Percentiles rank a stretch among this genome's conserved stretches.
These are phyloP conservation scores for Plagiodera versicolora DNA, from an alignment of 2,888 invertebrate species.

Conservation along the genomic window DNA sequence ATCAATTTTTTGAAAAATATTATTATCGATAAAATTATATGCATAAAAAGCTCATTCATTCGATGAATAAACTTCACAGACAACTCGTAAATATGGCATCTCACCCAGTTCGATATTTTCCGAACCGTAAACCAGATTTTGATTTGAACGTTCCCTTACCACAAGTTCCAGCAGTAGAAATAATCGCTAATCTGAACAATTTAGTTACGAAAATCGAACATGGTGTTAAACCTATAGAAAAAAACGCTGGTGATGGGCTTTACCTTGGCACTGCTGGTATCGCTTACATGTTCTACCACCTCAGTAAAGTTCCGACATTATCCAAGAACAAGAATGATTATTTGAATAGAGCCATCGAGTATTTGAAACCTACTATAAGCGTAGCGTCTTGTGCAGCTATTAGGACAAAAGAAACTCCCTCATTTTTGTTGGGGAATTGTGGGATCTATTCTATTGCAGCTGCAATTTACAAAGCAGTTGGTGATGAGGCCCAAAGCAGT, in stretches of 20 bases:
- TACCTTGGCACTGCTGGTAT: constrained; percentile 73
- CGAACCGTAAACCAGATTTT: constrained; percentile 39
- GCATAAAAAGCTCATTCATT: constrained; percentile 11
- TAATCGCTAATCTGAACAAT: constrained; percentile 26
- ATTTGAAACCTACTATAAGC: constrained; percentile 64
- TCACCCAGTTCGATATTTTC: constrained; percentile 33
- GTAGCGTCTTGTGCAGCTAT: constrained; percentile 54
- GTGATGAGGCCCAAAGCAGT: constrained; percentile 51
- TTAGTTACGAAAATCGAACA: constrained; percentile 44
- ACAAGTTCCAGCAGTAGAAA: constrained; percentile 27
- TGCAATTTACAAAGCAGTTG: constrained; percentile 61
- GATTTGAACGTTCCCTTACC: constrained; percentile 21
- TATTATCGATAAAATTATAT: not conserved
- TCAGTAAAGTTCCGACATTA: constrained; percentile 62
- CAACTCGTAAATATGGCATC: constrained; percentile 21
- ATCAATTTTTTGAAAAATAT: too few species aligned
- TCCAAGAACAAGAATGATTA: constrained; percentile 55
- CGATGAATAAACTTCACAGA: constrained; percentile 17
- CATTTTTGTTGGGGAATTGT: constrained; percentile 78
- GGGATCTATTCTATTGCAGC: constrained; percentile 76
- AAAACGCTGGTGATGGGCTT: constrained; percentile 62
- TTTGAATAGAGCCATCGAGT: constrained; percentile 63
- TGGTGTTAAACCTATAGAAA: constrained; percentile 46
- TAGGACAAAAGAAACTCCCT: constrained; percentile 62
- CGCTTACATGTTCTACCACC: constrained; percentile 74